phyloP scores from a whole-genome alignment of 2,113 vertebrate species.

The Caranx melampygus region DNA sequence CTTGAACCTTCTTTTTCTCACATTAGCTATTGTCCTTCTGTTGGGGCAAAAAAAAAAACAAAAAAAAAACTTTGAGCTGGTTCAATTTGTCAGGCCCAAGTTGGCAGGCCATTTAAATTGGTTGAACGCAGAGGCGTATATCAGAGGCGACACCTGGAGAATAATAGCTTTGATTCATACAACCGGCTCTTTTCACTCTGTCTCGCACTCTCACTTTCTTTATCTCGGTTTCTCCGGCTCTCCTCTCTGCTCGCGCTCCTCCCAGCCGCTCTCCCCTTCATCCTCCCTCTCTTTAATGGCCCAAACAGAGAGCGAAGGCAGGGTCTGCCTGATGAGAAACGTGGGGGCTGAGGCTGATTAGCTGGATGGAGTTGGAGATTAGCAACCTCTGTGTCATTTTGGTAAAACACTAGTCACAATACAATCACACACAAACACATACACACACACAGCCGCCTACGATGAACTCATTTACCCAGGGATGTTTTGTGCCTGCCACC shows the following conservation, averaged over 20 bases:
- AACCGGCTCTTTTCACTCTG: not conserved
- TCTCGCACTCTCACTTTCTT: slow-evolving; percentile 29
- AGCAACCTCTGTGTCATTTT: not conserved
- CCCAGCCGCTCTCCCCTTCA: not conserved
- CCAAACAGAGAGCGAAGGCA: slow-evolving; percentile 5
- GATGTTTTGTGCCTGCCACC: not conserved
- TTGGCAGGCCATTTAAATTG: slow-evolving; percentile 65
- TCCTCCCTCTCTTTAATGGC: slow-evolving; percentile 33
- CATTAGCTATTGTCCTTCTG: slow-evolving; percentile 30
- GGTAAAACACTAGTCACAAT: not conserved
- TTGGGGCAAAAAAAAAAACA: slow-evolving; percentile 19
- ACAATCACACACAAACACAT: not conserved
- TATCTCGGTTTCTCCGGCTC: slow-evolving; percentile 16
- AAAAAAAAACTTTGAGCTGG: slow-evolving; percentile 34
- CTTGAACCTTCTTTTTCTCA: slow-evolving; percentile 27
- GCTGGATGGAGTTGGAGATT: slow-evolving; percentile 6
- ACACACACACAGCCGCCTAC: not conserved
- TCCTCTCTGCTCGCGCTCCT: not conserved
- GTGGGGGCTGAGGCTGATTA: slow-evolving; percentile 18
- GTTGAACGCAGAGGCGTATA: slow-evolving; percentile 35
- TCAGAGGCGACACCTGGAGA: slow-evolving; percentile 50
- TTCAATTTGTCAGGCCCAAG: slow-evolving; percentile 53
- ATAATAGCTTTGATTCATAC: slow-evolving; percentile 52
- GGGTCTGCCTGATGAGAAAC: slow-evolving; percentile 27
- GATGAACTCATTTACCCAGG: slow-evolving; percentile 1